Conservation (phyloP, 2,888 invertebrate species). For the Nomada goodeniana region DNA sequence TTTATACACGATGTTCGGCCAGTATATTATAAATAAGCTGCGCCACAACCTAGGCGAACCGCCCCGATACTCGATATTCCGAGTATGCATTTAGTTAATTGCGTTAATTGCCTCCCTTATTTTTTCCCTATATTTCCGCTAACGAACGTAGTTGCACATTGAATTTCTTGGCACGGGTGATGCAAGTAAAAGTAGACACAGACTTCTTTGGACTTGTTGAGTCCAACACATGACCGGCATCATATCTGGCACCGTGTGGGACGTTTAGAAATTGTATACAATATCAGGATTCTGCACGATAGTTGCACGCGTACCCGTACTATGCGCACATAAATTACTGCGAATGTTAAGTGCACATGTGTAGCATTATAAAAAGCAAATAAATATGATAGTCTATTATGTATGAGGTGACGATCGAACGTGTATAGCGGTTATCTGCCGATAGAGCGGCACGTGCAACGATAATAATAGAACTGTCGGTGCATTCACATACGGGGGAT, state of each 20-base stretch:
- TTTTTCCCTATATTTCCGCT: background rate
- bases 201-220: conserved; percentile 55
- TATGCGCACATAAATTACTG: conserved; percentile 14
- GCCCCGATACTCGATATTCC: background rate
- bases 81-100: background rate
- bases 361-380: conserved; percentile 44
- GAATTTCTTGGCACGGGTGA: conserved; percentile 32
- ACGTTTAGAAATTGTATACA: conserved; percentile 40
- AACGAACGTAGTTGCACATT: background rate
- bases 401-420: conserved; percentile 52
- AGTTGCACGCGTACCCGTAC: conserved; percentile 7
- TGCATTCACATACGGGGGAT: conserved; percentile 75
- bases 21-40: conserved; percentile 7
- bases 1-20: background rate
- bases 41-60: background rate
- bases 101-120: background rate
- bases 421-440: conserved; percentile 67
- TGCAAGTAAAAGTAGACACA: conserved; percentile 36
- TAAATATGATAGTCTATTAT: conserved; percentile 51
- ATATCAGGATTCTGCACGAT: conserved; percentile 22
- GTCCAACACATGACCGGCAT: conserved; percentile 28
- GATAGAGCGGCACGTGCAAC: conserved; percentile 74
- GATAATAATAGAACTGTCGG: conserved; percentile 76
- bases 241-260: conserved; percentile 15
- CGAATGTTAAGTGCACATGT: conserved; percentile 12